phyloP scores from a whole-genome alignment of 2,888 invertebrate species.

The Diachrysia chrysitis region DNA sequence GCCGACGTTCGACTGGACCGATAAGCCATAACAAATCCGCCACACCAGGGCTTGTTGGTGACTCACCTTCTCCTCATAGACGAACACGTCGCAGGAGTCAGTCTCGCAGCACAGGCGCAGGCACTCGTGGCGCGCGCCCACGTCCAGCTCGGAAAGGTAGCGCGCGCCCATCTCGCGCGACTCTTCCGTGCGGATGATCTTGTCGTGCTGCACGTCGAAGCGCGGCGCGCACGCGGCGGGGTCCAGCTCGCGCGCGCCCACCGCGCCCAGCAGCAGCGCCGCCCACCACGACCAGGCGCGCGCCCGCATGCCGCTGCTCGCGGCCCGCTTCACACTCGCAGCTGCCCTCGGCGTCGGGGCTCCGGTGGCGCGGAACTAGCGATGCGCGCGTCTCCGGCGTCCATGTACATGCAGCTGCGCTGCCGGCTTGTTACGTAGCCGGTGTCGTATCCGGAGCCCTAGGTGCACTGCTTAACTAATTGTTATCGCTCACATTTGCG shows the following conservation, averaged over 20 bases:
- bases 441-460: constrained; percentile 2
- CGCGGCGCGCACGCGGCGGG: constrained; percentile 92
- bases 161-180: constrained; percentile 96
- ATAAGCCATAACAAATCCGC: not conserved
- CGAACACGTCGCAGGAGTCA: constrained; percentile 96
- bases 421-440: not conserved
- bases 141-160: constrained; percentile 95
- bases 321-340: constrained; percentile 37
- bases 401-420: constrained; percentile 13
- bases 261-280: constrained; percentile 66
- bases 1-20: not conserved
- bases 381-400: constrained; percentile 18
- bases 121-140: constrained; percentile 94
- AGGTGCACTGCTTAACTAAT: constrained; percentile 22
- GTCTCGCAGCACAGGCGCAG: constrained; percentile 96
- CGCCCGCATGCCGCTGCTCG: constrained; percentile 59
- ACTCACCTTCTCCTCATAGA: constrained; percentile 96
- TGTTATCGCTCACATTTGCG: constrained; percentile 26
- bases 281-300: constrained; percentile 67
- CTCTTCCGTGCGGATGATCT: constrained; percentile 97
- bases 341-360: constrained; percentile 19
- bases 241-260: constrained; percentile 87
- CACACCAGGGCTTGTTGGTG: not conserved
- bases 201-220: constrained; percentile 96
- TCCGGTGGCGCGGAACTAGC: constrained; percentile 10